Conservation (phyloP, 1,140 invertebrate species). For the Orussus abietinus region DNA sequence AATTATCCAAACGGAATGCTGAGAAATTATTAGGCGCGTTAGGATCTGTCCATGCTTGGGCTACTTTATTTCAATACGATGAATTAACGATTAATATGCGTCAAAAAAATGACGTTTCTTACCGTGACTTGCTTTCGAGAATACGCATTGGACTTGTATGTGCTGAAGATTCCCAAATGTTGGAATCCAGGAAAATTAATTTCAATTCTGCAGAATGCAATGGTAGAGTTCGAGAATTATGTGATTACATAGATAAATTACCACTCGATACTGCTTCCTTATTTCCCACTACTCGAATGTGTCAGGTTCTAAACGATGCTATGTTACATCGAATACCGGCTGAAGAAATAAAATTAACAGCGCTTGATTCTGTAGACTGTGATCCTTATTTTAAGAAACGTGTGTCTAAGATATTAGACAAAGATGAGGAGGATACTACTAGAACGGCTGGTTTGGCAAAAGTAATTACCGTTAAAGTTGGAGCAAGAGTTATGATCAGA, state of each 20-base stretch:
- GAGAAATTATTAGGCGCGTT: constrained; percentile 23
- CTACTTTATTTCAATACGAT: constrained; percentile 22
- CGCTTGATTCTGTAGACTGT: constrained; percentile 21
- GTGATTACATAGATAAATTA: constrained; percentile 20
- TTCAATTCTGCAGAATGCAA: constrained; percentile 2
- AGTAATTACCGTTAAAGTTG: constrained; percentile 21
- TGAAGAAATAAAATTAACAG: constrained; percentile 25
- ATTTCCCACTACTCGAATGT: constrained; percentile 20
- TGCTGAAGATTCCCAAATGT: constrained; percentile 16
- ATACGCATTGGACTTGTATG: constrained; percentile 27
- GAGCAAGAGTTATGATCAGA: constrained; percentile 26
- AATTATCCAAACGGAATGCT: constrained; percentile 16
- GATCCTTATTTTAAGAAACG: constrained; percentile 16
- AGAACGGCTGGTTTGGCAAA: constrained; percentile 20
- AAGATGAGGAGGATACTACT: constrained; percentile 17
- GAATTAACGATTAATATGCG: constrained; percentile 29
- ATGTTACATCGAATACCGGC: constrained; percentile 23
- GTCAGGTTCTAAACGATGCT: constrained; percentile 21
- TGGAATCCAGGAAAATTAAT: constrained; percentile 18
- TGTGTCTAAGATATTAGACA: constrained; percentile 15
- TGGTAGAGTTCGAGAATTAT: constrained; percentile 22
- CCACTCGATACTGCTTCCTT: constrained; percentile 22
- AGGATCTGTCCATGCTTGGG: constrained; percentile 21
- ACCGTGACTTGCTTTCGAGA: constrained; percentile 20
- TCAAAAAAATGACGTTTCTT: constrained; percentile 21